A percentile compares a stretch with the other conserved stretches of the same genome.
Conservation (phyloP, 2,888 invertebrate genomes). For the Lycaena phlaeas region DNA sequence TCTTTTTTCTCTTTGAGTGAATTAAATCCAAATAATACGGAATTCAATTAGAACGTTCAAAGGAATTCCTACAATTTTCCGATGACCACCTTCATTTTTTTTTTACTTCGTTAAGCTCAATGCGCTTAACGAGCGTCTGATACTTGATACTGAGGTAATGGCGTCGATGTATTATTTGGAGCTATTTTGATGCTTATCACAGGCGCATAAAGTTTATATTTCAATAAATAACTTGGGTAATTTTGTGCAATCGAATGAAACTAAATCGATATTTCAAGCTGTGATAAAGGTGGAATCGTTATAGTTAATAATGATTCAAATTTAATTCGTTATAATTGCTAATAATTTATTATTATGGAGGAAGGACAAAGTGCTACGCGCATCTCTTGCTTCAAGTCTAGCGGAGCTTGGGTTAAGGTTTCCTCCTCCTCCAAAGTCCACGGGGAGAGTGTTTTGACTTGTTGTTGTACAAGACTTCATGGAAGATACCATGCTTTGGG, state of each 20-base stretch:
- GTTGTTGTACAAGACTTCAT: no score
- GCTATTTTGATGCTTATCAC: neutral
- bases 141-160: constrained; percentile 8
- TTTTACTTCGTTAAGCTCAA: constrained; percentile 8
- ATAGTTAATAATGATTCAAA: neutral
- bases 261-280: neutral
- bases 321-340: neutral
- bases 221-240: no score
- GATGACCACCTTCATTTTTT: neutral
- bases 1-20: neutral
- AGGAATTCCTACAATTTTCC: neutral
- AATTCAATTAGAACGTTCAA: constrained; percentile 1
- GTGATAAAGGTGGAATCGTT: no score
- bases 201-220: neutral
- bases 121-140: constrained; percentile 9
- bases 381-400: no score
- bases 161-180: neutral
- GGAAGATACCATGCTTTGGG: no score
- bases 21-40: neutral
- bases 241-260: no score
- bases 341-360: neutral
- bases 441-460: no score
- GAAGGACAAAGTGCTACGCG: no score
- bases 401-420: no score
- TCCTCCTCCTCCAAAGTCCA: no score